Evolutionary conservation across 2,113 vertebrate species (phyloP).

Genomic region (Pterophyllum scalare): DNA sequence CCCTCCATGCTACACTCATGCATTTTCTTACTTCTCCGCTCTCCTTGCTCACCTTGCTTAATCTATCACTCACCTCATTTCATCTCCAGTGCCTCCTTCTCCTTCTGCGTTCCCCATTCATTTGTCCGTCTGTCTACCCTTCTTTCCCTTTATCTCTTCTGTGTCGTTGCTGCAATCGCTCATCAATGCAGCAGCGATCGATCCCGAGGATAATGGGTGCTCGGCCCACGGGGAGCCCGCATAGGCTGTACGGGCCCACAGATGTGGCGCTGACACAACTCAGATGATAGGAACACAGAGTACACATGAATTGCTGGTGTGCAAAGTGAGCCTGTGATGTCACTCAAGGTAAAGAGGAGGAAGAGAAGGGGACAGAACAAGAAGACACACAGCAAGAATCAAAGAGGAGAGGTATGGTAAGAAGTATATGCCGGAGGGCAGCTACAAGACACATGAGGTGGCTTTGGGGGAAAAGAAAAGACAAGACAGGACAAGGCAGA

Average conservation of each 20-base stretch:
- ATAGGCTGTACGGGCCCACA: not conserved
- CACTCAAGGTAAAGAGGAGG: constrained; percentile 1
- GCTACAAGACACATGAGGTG: constrained; percentile 26
- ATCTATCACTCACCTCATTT: constrained; percentile 52
- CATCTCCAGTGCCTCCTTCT: constrained; percentile 7
- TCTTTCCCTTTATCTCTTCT: constrained; percentile 21
- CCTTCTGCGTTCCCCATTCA: constrained; percentile 10
- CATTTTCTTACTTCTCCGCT: constrained; percentile 23
- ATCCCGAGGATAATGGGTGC: constrained; percentile 55
- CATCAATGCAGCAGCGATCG: constrained; percentile 65
- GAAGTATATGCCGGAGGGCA: constrained; percentile 41
- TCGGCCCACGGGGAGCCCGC: constrained; percentile 5
- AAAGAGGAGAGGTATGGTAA: constrained; percentile 14
- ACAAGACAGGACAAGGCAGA: constrained; percentile 3
- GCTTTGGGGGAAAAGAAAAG: constrained; percentile 23
- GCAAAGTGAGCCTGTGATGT: constrained; percentile 18
- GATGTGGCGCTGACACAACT: constrained; percentile 22
- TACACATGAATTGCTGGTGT: constrained; percentile 36
- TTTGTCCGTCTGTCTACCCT: constrained; percentile 17
- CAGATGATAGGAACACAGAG: constrained; percentile 19
- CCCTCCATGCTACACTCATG: not conserved
- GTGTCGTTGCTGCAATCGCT: constrained; percentile 27
- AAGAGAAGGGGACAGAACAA: constrained; percentile 11
- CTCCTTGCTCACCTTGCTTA: not conserved
- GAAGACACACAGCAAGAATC: constrained; percentile 2